Conservation (phyloP, 2,888 invertebrate genomes). For the Aphodius granarius region DNA sequence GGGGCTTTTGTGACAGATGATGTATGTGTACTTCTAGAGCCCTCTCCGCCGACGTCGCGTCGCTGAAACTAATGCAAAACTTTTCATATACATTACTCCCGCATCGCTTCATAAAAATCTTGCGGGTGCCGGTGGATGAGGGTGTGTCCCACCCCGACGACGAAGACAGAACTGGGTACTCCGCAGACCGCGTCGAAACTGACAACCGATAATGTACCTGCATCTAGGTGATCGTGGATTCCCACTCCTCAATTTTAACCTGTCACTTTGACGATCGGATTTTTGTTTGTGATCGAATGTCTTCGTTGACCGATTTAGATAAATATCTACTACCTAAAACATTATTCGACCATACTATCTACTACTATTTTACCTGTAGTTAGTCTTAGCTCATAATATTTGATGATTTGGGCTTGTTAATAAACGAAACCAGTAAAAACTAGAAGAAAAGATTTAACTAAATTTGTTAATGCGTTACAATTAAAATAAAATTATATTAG, state of each 20-base stretch:
- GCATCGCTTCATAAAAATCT: not conserved
- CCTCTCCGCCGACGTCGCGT: not conserved
- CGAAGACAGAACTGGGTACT: not conserved
- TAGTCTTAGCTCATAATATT: too few relatives aligned
- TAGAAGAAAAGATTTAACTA: too few relatives aligned
- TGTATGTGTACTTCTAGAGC: not conserved
- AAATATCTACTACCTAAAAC: too few relatives aligned
- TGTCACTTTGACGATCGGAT: conserved; percentile 33
- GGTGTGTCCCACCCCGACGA: not conserved
- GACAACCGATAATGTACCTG: conserved; percentile 31
- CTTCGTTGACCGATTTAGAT: too few relatives aligned
- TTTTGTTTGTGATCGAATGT: conserved; percentile 32
- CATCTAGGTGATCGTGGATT: conserved; percentile 23
- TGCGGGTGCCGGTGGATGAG: not conserved
- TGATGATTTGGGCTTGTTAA: too few relatives aligned
- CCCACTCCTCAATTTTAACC: conserved; percentile 33
- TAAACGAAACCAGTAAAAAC: too few relatives aligned
- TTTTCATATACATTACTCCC: not conserved
- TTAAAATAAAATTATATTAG: too few relatives aligned
- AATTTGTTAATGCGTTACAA: too few relatives aligned
- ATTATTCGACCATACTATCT: too few relatives aligned
- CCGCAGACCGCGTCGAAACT: not conserved
- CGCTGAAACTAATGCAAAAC: not conserved
- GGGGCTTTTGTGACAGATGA: not conserved
- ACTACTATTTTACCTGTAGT: too few relatives aligned